Conservation (phyloP, 2,888 invertebrate species). For the Monoplex corrugatus region DNA sequence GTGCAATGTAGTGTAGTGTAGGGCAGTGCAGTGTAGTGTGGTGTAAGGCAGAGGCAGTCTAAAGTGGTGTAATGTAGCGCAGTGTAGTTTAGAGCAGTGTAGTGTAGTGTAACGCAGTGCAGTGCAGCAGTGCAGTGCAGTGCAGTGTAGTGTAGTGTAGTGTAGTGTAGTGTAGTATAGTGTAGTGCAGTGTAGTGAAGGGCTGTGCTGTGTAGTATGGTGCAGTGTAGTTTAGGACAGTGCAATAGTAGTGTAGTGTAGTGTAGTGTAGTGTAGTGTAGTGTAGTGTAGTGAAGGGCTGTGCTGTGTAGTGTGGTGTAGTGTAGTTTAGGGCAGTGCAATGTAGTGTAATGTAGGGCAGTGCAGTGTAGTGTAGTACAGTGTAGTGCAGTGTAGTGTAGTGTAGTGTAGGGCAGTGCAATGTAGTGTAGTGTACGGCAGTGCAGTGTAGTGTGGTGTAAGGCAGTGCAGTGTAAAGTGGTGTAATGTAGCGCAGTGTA, state of each 20-base stretch:
- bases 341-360: too few relatives aligned
- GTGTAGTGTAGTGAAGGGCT: neutral
- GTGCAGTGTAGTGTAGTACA: too few relatives aligned
- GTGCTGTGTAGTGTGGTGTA: neutral
- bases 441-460: neutral
- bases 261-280: constrained; percentile 6
- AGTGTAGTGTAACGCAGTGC: too few relatives aligned
- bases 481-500: neutral
- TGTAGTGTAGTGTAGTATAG: constrained; percentile 3
- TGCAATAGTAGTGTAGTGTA: neutral
- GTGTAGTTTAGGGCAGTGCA: too few relatives aligned
- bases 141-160: neutral
- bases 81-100: too few relatives aligned
- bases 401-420: too few relatives aligned
- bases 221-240: neutral
- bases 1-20: too few relatives aligned
- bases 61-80: too few relatives aligned
- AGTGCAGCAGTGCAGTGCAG: neutral
- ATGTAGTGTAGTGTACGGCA: neutral
- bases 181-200: constrained; percentile 7
- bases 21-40: too few relatives aligned
- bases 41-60: too few relatives aligned
- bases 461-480: neutral
- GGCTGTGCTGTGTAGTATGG: neutral
- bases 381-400: too few relatives aligned